phyloP scores from a whole-genome alignment of 2,113 vertebrate genomes.

The Caranx melampygus region DNA sequence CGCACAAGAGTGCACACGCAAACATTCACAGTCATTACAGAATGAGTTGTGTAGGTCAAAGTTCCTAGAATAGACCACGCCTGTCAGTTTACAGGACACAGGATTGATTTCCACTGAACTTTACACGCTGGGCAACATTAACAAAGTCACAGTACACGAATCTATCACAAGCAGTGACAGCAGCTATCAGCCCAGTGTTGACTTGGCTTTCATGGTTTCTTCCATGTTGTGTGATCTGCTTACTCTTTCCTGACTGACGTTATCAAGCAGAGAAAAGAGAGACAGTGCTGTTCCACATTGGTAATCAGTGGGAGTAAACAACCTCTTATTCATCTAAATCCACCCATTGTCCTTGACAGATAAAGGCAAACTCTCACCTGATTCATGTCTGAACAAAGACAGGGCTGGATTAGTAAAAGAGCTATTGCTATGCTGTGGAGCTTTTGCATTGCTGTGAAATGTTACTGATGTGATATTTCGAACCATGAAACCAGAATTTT shows the following conservation, averaged over 20 bases:
- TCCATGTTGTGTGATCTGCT: conserved; percentile 29
- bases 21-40: conserved; percentile 6
- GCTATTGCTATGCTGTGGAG: neutral
- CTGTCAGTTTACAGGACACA: conserved; percentile 50
- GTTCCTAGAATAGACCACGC: conserved; percentile 43
- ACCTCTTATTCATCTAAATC: conserved; percentile 31
- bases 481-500: neutral
- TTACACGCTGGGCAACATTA: conserved; percentile 64
- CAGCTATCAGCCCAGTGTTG: conserved; percentile 50
- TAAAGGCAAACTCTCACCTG: conserved; percentile 22
- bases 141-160: conserved; percentile 60
- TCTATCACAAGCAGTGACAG: conserved; percentile 51
- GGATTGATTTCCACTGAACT: conserved; percentile 72
- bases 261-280: conserved; percentile 52
- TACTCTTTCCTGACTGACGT: conserved; percentile 40
- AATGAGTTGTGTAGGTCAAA: conserved; percentile 46
- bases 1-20: conserved; percentile 10
- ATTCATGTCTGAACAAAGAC: conserved; percentile 36
- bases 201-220: conserved; percentile 26
- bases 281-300: conserved; percentile 57
- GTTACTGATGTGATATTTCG: neutral
- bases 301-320: conserved; percentile 60
- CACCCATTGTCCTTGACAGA: conserved; percentile 45
- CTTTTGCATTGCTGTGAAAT: neutral
- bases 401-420: conserved; percentile 10